Percentiles rank a stretch among this genome's conserved stretches.
Conservation (phyloP, 2,888 invertebrate genomes). For the Mellilla xanthometata region DNA sequence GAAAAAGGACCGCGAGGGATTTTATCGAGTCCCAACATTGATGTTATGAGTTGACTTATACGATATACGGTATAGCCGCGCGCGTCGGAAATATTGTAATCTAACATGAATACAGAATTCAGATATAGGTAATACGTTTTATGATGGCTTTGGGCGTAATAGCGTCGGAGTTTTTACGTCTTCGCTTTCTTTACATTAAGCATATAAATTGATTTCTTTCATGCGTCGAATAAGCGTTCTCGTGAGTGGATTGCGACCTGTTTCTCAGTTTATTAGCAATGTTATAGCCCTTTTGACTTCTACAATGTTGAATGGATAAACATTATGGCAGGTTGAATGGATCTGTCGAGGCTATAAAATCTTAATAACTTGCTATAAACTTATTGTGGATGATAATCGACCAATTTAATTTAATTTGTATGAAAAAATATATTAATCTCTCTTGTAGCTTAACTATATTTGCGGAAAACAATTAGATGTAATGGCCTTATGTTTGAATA, state of each 20-base stretch:
- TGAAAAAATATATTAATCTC: too few species aligned
- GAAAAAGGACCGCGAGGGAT: slow-evolving; percentile 47
- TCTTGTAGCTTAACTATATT: too few species aligned
- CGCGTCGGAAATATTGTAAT: slow-evolving; percentile 63
- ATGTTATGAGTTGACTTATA: slow-evolving; percentile 57
- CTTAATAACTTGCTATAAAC: slow-evolving; percentile 18
- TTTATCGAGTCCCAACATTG: slow-evolving; percentile 58
- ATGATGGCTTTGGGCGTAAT: slow-evolving; percentile 45
- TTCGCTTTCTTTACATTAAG: slow-evolving; percentile 35
- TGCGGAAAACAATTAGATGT: too few species aligned
- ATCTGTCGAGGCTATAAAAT: slow-evolving; percentile 24
- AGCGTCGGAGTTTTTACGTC: slow-evolving; percentile 46
- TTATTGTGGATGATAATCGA: background rate
- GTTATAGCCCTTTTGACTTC: slow-evolving; percentile 25
- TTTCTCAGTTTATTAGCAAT: slow-evolving; percentile 25
- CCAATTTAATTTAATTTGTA: too few species aligned
- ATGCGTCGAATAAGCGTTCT: slow-evolving; percentile 32
- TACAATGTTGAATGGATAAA: slow-evolving; percentile 26
- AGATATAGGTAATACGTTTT: slow-evolving; percentile 57
- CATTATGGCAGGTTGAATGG: slow-evolving; percentile 25
- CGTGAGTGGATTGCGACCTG: slow-evolving; percentile 34
- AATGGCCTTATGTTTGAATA: too few species aligned
- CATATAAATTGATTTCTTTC: slow-evolving; percentile 43
- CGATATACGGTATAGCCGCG: slow-evolving; percentile 51
- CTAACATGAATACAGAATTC: slow-evolving; percentile 65